phyloP scores from a whole-genome alignment of 2,797 vertebrate species.

The Pseudomugil tenellus region DNA sequence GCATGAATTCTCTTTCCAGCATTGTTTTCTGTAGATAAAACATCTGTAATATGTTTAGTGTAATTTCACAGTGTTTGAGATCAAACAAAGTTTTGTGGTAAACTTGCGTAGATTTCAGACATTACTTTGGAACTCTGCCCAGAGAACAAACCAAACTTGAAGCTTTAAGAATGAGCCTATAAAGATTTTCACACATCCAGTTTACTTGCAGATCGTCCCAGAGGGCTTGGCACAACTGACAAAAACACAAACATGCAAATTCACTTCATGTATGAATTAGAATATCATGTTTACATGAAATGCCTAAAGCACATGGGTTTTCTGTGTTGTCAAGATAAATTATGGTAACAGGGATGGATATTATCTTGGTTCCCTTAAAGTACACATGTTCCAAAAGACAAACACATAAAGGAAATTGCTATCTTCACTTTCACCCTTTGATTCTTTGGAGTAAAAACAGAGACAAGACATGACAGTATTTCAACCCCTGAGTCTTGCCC shows the following conservation, averaged over 20 bases:
- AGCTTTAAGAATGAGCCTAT: slow-evolving; percentile 2
- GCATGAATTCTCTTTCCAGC: background rate
- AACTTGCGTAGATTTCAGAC: slow-evolving; percentile 32
- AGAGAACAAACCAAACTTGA: background rate
- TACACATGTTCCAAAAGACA: slow-evolving; percentile 10
- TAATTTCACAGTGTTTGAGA: slow-evolving; percentile 10
- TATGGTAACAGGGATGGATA: background rate
- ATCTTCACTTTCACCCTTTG: slow-evolving; percentile 30
- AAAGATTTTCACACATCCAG: slow-evolving; percentile 3
- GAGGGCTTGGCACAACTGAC: slow-evolving; percentile 1
- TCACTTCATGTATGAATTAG: slow-evolving; percentile 7
- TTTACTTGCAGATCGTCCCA: slow-evolving; percentile 13
- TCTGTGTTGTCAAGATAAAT: slow-evolving; percentile 16
- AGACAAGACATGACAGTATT: slow-evolving; percentile 61
- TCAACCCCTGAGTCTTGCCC: slow-evolving; percentile 38
- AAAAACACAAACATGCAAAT: slow-evolving; percentile 16
- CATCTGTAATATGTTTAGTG: slow-evolving; percentile 35
- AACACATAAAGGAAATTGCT: slow-evolving; percentile 17
- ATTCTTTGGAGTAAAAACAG: slow-evolving; percentile 23
- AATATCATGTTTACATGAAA: slow-evolving; percentile 11
- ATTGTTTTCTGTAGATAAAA: slow-evolving; percentile 45
- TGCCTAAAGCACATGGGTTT: background rate
- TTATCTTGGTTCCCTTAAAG: background rate
- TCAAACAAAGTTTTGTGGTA: slow-evolving; percentile 14
- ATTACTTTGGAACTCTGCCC: slow-evolving; percentile 5